Percentiles rank a stretch among this genome's conserved stretches.
Conservation (phyloP, 2,797 vertebrate species). For the Takifugu rubripes region DNA sequence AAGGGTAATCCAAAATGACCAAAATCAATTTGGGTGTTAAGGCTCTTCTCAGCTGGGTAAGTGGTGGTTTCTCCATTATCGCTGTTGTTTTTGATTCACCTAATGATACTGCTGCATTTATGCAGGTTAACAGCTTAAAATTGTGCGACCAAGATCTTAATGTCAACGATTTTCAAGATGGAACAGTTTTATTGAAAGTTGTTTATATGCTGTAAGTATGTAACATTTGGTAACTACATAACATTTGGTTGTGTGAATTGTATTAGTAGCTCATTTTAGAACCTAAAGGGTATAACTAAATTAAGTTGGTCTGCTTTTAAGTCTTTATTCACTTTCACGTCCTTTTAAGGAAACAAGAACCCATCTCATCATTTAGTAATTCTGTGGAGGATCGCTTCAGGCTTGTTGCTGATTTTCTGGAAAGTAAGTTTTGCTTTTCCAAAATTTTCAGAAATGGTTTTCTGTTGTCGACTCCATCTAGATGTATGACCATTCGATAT, state of each 20-base stretch:
- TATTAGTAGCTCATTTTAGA: background rate
- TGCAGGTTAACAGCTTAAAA: constrained; percentile 81
- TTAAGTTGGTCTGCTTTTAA: background rate
- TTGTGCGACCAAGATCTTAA: constrained; percentile 61
- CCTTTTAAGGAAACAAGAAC: constrained; percentile 72
- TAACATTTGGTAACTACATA: background rate
- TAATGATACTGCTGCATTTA: background rate
- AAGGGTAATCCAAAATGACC: constrained; percentile 40
- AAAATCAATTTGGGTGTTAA: constrained; percentile 46
- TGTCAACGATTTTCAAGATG: constrained; percentile 79
- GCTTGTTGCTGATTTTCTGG: constrained; percentile 77
- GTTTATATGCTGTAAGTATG: constrained; percentile 83
- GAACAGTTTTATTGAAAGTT: constrained; percentile 77
- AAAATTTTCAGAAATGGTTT: background rate
- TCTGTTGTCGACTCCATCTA: background rate
- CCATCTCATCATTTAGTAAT: constrained; percentile 53
- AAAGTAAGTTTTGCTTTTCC: constrained; percentile 72
- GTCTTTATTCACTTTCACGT: constrained; percentile 8
- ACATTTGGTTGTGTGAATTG: background rate
- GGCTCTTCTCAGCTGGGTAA: constrained; percentile 67
- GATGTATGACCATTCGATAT: too few relatives aligned
- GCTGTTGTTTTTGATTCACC: background rate
- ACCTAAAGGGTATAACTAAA: background rate
- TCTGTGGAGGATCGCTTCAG: constrained; percentile 68
- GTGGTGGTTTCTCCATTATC: background rate